Conservation (phyloP, 2,113 vertebrate genomes). For the Pipa parva region DNA sequence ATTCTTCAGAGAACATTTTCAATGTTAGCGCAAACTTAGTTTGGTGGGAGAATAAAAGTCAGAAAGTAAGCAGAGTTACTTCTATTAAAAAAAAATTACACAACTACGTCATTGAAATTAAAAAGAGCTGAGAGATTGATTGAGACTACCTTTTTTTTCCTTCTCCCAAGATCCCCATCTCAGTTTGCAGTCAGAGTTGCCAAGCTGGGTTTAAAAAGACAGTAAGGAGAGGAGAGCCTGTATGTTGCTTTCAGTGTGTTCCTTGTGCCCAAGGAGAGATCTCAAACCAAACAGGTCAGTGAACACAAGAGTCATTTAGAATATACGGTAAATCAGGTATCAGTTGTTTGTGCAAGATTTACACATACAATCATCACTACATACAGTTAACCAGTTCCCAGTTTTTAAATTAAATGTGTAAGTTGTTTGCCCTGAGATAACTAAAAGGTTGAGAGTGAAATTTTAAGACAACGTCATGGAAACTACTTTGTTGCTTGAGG, state of each 20-base stretch:
- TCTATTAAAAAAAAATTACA: neutral
- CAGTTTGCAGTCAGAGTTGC: conserved; percentile 9
- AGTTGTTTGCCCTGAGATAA: too few relatives aligned
- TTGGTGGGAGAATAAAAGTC: conserved; percentile 11
- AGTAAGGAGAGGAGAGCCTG: neutral
- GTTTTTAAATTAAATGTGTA: too few relatives aligned
- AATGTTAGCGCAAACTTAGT: conserved; percentile 19
- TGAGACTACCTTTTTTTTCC: too few relatives aligned
- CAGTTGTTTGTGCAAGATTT: too few relatives aligned
- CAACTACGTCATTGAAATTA: too few relatives aligned
- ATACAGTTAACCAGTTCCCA: too few relatives aligned
- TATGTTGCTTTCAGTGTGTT: conserved; percentile 20
- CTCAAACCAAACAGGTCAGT: conserved; percentile 17
- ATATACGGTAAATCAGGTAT: too few relatives aligned
- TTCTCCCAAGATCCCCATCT: neutral
- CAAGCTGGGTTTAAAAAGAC: neutral
- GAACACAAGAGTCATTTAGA: neutral
- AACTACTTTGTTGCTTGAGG: too few relatives aligned
- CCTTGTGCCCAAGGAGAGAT: conserved; percentile 19
- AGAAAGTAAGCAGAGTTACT: conserved; percentile 11
- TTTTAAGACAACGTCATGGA: too few relatives aligned
- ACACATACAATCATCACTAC: too few relatives aligned
- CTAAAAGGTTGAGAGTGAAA: too few relatives aligned
- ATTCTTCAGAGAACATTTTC: conserved; percentile 11
- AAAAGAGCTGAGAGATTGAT: too few relatives aligned